phyloP scores from a whole-genome alignment of 2,888 invertebrate genomes.

The Eupithecia exiguata region DNA sequence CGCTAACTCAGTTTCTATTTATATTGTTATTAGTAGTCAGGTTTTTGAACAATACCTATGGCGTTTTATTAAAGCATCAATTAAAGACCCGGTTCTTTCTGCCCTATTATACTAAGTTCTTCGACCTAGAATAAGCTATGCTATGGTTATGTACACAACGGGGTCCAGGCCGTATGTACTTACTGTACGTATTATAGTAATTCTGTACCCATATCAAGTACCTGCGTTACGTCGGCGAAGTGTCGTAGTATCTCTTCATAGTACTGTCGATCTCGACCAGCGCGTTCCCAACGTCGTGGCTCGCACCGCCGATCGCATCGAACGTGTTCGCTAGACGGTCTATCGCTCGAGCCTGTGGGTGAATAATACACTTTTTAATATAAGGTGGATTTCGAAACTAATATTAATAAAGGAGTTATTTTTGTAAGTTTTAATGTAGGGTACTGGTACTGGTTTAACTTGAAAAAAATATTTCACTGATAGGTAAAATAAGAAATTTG shows the following conservation, averaged over 20 bases:
- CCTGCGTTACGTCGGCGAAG: constrained; percentile 69
- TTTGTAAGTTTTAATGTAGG: neutral
- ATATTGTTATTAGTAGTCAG: neutral
- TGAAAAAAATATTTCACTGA: neutral
- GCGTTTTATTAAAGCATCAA: neutral
- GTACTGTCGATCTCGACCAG: constrained; percentile 72
- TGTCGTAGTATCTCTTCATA: constrained; percentile 70
- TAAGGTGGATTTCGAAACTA: neutral
- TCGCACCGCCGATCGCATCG: constrained; percentile 63
- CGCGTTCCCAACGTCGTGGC: constrained; percentile 69
- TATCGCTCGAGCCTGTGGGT: constrained; percentile 68
- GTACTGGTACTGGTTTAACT: neutral
- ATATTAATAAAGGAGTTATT: neutral
- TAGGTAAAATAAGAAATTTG: neutral
- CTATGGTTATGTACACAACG: neutral
- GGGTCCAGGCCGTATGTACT: constrained; percentile 41
- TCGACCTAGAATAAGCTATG: neutral
- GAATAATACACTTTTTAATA: neutral
- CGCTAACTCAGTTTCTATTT: neutral
- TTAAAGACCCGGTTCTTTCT: neutral
- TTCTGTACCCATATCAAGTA: constrained; percentile 35
- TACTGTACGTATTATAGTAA: neutral
- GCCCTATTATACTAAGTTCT: neutral
- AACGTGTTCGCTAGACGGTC: constrained; percentile 71
- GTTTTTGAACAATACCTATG: neutral